Evolutionary conservation across 2,888 invertebrate genomes (phyloP).

Genomic region (Cryptosula pallasiana): DNA sequence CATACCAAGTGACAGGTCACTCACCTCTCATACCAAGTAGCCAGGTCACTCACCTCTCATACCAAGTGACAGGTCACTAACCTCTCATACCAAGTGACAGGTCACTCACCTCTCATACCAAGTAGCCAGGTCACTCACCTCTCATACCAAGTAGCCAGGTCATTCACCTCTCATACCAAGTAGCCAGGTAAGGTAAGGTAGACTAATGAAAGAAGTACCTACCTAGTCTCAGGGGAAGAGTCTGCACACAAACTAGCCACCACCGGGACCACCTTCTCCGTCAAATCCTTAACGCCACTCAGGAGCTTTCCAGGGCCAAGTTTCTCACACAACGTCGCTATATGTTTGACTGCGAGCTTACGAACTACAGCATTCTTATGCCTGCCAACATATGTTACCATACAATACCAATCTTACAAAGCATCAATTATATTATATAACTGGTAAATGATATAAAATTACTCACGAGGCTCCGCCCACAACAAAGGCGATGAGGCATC

Average conservation of each 20-base stretch:
- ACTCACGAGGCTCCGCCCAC: slow-evolving; percentile 52
- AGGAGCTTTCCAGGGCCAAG: slow-evolving; percentile 70
- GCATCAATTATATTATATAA: too few relatives aligned
- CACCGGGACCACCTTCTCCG: slow-evolving; percentile 72
- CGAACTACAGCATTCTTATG: slow-evolving; percentile 86
- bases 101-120: too few relatives aligned
- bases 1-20: too few relatives aligned
- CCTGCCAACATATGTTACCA: slow-evolving; percentile 36
- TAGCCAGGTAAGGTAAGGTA: too few relatives aligned
- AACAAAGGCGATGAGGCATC: slow-evolving; percentile 51
- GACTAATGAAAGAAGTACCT: too few relatives aligned
- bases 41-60: too few relatives aligned
- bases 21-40: too few relatives aligned
- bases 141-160: too few relatives aligned
- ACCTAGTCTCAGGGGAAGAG: slow-evolving; percentile 79
- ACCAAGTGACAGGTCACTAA: too few relatives aligned
- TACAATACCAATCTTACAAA: slow-evolving; percentile 2
- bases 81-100: too few relatives aligned
- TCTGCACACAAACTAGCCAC: slow-evolving; percentile 79
- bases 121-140: too few relatives aligned
- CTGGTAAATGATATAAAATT: slow-evolving; percentile 2
- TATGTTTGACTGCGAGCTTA: slow-evolving; percentile 72
- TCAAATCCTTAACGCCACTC: slow-evolving; percentile 68
- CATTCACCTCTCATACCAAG: too few relatives aligned
- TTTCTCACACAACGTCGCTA: slow-evolving; percentile 66